These are phyloP conservation scores for Gopherus evgoodei DNA, from an alignment of 2,113 vertebrate genomes.

Conservation along the genomic window DNA sequence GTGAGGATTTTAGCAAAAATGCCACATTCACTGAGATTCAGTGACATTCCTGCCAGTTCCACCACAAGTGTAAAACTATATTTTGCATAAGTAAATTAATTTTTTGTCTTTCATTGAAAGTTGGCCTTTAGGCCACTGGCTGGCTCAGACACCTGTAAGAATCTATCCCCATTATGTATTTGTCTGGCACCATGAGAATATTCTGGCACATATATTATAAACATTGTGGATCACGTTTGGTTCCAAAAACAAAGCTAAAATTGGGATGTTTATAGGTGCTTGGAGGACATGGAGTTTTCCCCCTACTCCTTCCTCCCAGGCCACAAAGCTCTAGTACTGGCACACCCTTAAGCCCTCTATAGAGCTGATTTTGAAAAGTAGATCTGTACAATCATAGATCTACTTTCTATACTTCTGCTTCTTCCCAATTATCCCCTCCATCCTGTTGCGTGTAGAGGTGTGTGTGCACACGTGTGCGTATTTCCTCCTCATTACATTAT, in stretches of 20 bases:
- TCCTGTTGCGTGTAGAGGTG: neutral
- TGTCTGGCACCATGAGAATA: fast-evolving
- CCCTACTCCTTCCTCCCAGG: fast-evolving
- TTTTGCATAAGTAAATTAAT: neutral
- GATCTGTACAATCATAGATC: neutral
- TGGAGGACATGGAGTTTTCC: fast-evolving
- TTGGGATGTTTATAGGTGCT: neutral
- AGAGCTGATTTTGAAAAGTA: neutral
- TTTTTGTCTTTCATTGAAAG: neutral
- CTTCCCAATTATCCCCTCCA: fast-evolving
- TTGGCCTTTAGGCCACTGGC: neutral
- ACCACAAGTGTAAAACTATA: neutral
- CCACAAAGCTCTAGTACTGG: fast-evolving
- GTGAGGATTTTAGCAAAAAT: neutral
- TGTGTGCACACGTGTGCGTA: neutral
- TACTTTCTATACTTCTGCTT: fast-evolving
- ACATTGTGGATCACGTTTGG: neutral
- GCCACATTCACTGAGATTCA: fast-evolving
- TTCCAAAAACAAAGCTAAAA: fast-evolving
- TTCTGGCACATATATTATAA: neutral
- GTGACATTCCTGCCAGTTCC: neutral
- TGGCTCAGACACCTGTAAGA: neutral
- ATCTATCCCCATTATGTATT: fast-evolving
- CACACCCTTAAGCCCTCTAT: neutral
- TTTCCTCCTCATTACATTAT: neutral